A percentile compares a stretch with the other conserved stretches of the same genome.
Conservation (phyloP, 1,140 invertebrate genomes). For the Leptinotarsa undecemlineata region DNA sequence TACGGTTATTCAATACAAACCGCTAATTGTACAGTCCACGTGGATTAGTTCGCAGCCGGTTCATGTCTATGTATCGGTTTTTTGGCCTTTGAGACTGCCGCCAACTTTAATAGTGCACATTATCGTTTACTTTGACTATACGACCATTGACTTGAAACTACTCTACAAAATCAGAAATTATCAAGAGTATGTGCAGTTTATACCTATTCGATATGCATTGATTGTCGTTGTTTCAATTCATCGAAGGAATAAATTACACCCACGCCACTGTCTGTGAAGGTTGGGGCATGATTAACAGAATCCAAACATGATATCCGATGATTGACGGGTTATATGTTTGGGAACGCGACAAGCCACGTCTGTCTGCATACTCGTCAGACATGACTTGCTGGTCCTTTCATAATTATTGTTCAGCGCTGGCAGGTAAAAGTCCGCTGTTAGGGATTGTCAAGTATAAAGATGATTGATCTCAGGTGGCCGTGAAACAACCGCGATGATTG, state of each 20-base stretch:
- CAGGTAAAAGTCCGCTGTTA: slow-evolving; percentile 32
- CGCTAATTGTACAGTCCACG: too few relatives aligned
- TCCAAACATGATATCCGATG: slow-evolving; percentile 2
- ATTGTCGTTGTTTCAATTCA: too few relatives aligned
- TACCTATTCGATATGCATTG: too few relatives aligned
- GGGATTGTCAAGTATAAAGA: slow-evolving; percentile 30
- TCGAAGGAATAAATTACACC: neutral
- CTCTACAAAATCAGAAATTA: too few relatives aligned
- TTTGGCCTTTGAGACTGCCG: too few relatives aligned
- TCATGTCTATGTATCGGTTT: too few relatives aligned
- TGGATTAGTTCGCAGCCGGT: too few relatives aligned
- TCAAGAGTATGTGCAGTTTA: too few relatives aligned
- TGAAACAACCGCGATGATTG: slow-evolving; percentile 31
- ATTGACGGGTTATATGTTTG: slow-evolving; percentile 6
- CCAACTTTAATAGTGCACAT: too few relatives aligned
- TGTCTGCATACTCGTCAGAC: slow-evolving; percentile 12
- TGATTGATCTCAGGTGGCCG: slow-evolving; percentile 31
- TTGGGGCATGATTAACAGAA: slow-evolving; percentile 2
- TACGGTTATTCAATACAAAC: too few relatives aligned
- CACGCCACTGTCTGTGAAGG: neutral
- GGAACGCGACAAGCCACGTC: neutral
- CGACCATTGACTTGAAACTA: too few relatives aligned
- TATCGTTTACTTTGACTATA: too few relatives aligned
- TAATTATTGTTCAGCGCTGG: neutral
- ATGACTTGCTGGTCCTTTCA: slow-evolving; percentile 18